Conservation (phyloP, 2,888 invertebrate species). For the Mimas tiliae region DNA sequence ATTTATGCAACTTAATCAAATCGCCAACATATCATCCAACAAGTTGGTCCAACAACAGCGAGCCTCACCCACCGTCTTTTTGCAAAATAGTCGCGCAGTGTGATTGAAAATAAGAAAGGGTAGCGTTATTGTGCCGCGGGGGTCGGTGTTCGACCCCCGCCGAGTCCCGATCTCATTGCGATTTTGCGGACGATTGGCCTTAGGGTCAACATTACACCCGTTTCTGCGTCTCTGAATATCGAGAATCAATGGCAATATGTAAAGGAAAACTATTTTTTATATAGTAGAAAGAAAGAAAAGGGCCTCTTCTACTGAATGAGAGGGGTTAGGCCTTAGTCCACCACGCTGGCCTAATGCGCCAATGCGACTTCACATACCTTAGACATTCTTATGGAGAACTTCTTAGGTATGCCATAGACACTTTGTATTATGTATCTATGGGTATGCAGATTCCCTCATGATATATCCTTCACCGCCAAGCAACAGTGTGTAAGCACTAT, state of each 20-base stretch:
- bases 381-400: too few relatives aligned
- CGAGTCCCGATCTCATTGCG: conserved; percentile 5
- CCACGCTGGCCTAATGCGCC: too few relatives aligned
- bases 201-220: conserved; percentile 17
- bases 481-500: too few relatives aligned
- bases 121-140: conserved; percentile 18
- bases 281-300: background rate
- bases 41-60: background rate
- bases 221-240: background rate
- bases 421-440: too few relatives aligned
- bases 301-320: too few relatives aligned
- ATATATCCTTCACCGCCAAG: too few relatives aligned
- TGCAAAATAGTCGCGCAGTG: conserved; percentile 18
- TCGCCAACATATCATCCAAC: background rate
- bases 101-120: conserved; percentile 23
- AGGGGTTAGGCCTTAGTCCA: too few relatives aligned
- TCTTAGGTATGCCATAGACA: too few relatives aligned
- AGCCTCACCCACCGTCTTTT: background rate
- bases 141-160: background rate
- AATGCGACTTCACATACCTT: too few relatives aligned
- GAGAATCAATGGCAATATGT: conserved; percentile 17
- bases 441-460: too few relatives aligned
- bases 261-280: background rate
- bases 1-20: too few relatives aligned
- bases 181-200: conserved; percentile 27